Evolutionary conservation across 2,113 vertebrate species (phyloP).

Genomic region (Micromys minutus): DNA sequence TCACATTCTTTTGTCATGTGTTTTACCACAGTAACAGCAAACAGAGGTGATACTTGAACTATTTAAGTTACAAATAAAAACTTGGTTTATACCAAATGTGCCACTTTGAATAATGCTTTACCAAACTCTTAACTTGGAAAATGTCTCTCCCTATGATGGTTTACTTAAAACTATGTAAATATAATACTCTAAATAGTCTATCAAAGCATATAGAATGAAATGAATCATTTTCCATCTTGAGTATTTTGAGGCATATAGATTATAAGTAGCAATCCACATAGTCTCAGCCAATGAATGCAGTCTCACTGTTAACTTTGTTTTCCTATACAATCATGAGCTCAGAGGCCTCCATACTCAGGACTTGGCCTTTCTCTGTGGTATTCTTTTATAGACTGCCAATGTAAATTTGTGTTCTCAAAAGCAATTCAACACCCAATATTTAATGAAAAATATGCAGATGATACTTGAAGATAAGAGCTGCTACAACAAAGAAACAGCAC

Average conservation of each 20-base stretch:
- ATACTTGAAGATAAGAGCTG: neutral
- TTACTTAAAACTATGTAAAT: constrained; percentile 17
- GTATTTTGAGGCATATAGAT: neutral
- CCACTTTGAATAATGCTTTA: neutral
- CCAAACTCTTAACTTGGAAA: constrained; percentile 38
- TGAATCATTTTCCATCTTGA: neutral
- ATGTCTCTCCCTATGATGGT: neutral
- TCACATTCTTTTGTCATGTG: neutral
- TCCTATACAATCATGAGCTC: neutral
- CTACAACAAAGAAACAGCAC: neutral
- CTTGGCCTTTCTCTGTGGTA: constrained; percentile 16
- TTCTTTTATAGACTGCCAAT: constrained; percentile 27
- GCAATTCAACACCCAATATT: neutral
- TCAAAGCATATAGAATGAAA: constrained; percentile 31
- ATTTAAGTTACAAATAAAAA: constrained; percentile 17
- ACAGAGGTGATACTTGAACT: neutral
- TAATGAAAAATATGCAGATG: neutral
- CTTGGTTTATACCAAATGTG: neutral
- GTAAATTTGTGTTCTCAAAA: constrained; percentile 50
- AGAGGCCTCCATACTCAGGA: neutral
- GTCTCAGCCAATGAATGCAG: neutral
- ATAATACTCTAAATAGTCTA: neutral
- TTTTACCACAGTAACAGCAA: neutral
- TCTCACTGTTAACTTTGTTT: neutral
- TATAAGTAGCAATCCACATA: neutral